Base-by-base conservation (phyloP, 1,140 invertebrate genomes). In the Planococcus citri region DNA sequence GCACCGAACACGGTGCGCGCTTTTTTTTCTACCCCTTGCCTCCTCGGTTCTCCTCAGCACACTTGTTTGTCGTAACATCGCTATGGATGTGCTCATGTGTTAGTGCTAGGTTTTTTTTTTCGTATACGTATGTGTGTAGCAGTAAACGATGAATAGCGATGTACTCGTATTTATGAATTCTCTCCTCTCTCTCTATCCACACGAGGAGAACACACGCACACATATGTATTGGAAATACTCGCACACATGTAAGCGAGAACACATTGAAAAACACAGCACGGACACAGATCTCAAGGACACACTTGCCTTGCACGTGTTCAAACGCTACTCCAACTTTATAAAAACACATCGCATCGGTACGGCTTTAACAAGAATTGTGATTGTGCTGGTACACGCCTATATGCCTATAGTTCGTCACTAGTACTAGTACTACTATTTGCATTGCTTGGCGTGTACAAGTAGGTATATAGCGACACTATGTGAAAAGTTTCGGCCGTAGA, bases 261-360 rank as follows among this genome's bases (percentile, higher is more conserved):
- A 20, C 60, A 64, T 17, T 25, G 9, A n/a, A 58, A 64, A 24
- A 64, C 60, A 64, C 60, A 27, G 25, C 20, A 64, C 60, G 60
- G 60, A 64, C 60, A 24, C 10, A 64, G 60, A 64, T 64, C 22
- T 64, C 60, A 64, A 64, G 60, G 60, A 64, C 60, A 64, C 60
- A 64, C 60, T 64, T 64, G 60, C 60, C 60, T 64, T 64, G 60
- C 60, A 64, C 60, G 60, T 64, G 60, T 64, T 21, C 60, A 64
- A 64, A 64, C 25, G 60, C 60, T 64, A 64, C 60, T 64, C 60
- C 24, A 25, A 64, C 21, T 64, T 64, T 10, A 64, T 25, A 64
- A 64, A 64, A 64, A 64, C 22, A n/a, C n/a, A n/a, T n/a, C n/a
- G n/a, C n/a, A 64, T 25, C 60, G 60, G 60, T 64, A 64, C 22